Percentiles rank a stretch among this genome's conserved stretches.
Conservation (phyloP, 2,888 invertebrate genomes). For the Acleris cristana region DNA sequence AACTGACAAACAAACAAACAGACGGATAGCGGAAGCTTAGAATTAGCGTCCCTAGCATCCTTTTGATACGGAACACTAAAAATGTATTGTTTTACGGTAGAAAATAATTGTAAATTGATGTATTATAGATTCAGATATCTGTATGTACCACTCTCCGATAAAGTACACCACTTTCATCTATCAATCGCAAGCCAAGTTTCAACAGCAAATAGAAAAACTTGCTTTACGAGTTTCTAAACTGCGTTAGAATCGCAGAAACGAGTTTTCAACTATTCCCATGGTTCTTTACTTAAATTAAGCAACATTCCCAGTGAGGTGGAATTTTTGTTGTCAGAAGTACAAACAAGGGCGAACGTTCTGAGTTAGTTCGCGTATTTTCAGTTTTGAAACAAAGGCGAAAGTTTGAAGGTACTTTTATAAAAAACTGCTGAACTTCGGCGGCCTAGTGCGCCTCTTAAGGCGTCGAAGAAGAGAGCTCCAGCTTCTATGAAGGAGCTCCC, state of each 20-base stretch:
- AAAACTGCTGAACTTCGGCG: no score
- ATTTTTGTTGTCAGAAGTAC: constrained; percentile 54
- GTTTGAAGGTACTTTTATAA: constrained; percentile 39
- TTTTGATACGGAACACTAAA: no score
- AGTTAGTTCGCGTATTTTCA: constrained; percentile 50
- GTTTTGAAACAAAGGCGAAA: constrained; percentile 47
- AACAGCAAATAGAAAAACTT: constrained; percentile 23
- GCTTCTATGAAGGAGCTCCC: no score
- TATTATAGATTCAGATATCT: no score
- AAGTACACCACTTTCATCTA: not conserved
- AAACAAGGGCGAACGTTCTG: constrained; percentile 46
- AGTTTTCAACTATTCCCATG: constrained; percentile 33
- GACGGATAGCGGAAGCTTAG: no score
- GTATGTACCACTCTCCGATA: constrained; percentile 30
- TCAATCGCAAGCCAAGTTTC: not conserved
- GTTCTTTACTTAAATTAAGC: constrained; percentile 52
- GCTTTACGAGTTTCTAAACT: constrained; percentile 15
- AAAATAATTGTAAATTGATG: no score
- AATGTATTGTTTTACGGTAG: no score
- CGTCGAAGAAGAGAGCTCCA: no score
- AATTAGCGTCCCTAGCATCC: no score
- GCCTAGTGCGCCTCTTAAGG: no score
- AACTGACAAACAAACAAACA: no score
- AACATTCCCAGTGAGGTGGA: constrained; percentile 52
- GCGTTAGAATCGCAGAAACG: constrained; percentile 18